Percentiles rank a stretch among this genome's conserved stretches.
These are phyloP conservation scores for Rhinopomastus cyanomelas DNA, from an alignment of 2,113 vertebrate genomes.

Conservation along the genomic window DNA sequence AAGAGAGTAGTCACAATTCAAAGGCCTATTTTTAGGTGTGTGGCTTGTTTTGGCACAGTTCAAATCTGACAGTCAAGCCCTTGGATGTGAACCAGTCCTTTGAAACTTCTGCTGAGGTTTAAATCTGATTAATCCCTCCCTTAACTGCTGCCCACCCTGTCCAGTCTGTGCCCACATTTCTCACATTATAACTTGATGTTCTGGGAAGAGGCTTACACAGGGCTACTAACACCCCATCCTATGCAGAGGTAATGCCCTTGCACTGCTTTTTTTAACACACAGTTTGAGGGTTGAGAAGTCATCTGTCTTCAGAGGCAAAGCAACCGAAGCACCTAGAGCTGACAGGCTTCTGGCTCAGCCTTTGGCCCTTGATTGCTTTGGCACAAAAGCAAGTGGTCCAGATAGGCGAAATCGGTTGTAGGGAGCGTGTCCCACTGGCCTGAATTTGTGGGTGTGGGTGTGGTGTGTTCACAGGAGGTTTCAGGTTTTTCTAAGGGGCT, in stretches of 20 bases:
- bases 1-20: not conserved
- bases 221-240: not conserved
- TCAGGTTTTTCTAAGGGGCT: not conserved
- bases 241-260: not conserved
- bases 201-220: not conserved
- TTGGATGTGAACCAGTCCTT: not conserved
- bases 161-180: not conserved
- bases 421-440: not conserved
- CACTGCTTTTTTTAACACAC: rapidly evolving
- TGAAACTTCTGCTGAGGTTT: slow-evolving; percentile 16
- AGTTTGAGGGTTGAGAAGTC: not conserved
- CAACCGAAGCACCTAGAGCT: not conserved
- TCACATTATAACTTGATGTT: not conserved
- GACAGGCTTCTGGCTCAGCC: not conserved
- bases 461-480: not conserved
- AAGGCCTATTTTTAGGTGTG: not conserved
- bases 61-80: not conserved
- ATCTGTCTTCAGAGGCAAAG: not conserved
- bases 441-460: not conserved
- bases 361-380: not conserved
- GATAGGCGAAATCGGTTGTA: not conserved
- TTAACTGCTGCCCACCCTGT: not conserved
- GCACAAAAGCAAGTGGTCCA: not conserved
- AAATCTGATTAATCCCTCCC: not conserved
- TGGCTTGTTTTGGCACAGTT: not conserved